phyloP scores from a whole-genome alignment of 2,797 vertebrate species.

The Hafferia zeledoni region DNA sequence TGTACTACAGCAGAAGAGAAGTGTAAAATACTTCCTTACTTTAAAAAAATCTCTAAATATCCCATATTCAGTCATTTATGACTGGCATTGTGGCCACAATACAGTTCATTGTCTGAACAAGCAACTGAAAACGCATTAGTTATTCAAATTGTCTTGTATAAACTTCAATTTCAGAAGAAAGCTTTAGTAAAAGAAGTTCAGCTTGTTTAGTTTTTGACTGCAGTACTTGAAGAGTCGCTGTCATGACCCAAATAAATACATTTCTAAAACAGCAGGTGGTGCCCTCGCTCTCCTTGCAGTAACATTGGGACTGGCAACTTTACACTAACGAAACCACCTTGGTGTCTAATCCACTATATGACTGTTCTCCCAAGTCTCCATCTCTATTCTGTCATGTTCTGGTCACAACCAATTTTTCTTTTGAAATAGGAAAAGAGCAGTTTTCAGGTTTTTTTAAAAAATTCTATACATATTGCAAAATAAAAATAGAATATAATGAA shows the following conservation, averaged over 20 bases:
- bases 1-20: background rate
- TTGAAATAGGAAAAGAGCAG: background rate
- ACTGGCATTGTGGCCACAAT: background rate
- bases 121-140: background rate
- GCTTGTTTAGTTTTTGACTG: background rate
- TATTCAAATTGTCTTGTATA: background rate
- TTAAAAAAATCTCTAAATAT: background rate
- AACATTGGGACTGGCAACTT: background rate
- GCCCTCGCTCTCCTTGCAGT: constrained; percentile 33
- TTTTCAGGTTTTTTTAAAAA: background rate
- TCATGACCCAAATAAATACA: constrained; percentile 4
- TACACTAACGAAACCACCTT: background rate
- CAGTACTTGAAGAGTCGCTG: constrained; percentile 27
- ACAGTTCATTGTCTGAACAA: background rate
- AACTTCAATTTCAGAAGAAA: background rate
- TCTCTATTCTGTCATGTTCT: background rate
- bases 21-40: background rate
- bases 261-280: constrained; percentile 57
- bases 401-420: background rate
- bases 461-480: background rate
- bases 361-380: background rate
- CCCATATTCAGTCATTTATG: background rate
- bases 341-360: background rate
- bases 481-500: background rate
- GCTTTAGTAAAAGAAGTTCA: background rate